Evolutionary conservation across 1,140 invertebrate species (phyloP).

Genomic region (Samia ricini): DNA sequence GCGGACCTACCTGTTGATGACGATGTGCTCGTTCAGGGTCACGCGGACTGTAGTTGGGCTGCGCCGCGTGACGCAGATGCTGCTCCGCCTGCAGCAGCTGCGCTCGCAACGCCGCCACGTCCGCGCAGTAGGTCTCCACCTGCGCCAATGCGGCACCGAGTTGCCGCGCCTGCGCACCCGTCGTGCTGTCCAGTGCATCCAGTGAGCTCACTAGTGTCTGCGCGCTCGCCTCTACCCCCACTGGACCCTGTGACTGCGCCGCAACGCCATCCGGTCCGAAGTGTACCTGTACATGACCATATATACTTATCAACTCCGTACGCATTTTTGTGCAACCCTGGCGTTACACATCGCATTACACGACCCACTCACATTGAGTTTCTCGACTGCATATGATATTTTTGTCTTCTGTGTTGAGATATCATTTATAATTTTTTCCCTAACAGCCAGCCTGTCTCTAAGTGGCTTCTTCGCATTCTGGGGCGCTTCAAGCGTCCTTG

Average conservation of each 20-base stretch:
- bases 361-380: conserved; percentile 84
- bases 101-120: conserved; percentile 90
- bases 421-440: conserved; percentile 92
- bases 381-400: conserved; percentile 94
- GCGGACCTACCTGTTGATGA: conserved; percentile 94
- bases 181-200: conserved; percentile 80
- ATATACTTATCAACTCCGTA: not conserved
- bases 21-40: conserved; percentile 90
- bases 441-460: conserved; percentile 88
- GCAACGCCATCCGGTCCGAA: conserved; percentile 88
- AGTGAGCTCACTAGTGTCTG: conserved; percentile 83
- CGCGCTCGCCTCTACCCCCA: conserved; percentile 85
- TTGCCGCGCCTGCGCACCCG: conserved; percentile 84
- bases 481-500: conserved; percentile 86
- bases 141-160: conserved; percentile 89
- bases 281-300: conserved; percentile 82
- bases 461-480: conserved; percentile 91
- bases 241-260: conserved; percentile 79
- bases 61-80: conserved; percentile 87
- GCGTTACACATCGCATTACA: not conserved
- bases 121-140: conserved; percentile 92
- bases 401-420: conserved; percentile 94
- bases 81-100: conserved; percentile 92
- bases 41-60: conserved; percentile 88
- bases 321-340: not conserved